Percentiles rank a stretch among this genome's conserved stretches.
Conservation (phyloP, 2,888 invertebrate species). For the Nycteola revayana region DNA sequence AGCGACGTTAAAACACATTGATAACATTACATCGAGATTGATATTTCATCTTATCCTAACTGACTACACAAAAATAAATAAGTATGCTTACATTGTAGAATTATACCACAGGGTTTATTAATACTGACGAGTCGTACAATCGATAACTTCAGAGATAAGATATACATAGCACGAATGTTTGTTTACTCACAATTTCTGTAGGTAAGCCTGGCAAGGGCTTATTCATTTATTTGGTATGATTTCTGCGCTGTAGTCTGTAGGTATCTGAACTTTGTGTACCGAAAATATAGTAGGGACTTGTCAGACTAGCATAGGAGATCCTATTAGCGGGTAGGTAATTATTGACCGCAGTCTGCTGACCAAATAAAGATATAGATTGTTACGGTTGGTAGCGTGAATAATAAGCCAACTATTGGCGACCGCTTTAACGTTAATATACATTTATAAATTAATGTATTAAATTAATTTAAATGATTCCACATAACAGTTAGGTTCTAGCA, state of each 20-base stretch:
- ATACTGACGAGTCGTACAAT: conserved; percentile 72
- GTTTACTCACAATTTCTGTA: too few species aligned
- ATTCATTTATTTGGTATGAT: too few species aligned
- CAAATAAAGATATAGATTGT: conserved; percentile 23
- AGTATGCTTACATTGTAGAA: conserved; percentile 54
- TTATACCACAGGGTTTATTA: conserved; percentile 71
- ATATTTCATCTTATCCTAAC: conserved; percentile 56
- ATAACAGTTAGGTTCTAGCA: conserved; percentile 47
- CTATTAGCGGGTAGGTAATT: too few species aligned
- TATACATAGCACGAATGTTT: conserved; percentile 45
- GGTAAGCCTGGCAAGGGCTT: too few species aligned
- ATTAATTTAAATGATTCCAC: conserved; percentile 24
- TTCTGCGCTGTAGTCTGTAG: too few species aligned
- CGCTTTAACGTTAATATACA: conserved; percentile 25
- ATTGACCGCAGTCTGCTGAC: too few species aligned
- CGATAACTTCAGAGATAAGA: conserved; percentile 70
- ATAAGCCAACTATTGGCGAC: conserved; percentile 20
- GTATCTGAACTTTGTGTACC: too few species aligned
- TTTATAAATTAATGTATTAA: conserved; percentile 33
- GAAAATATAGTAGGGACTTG: too few species aligned
- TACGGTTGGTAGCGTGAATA: conserved; percentile 27
- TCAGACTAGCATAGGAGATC: too few species aligned
- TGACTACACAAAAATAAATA: conserved; percentile 56
- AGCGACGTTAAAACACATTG: conserved; percentile 45
- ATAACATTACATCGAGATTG: conserved; percentile 16